Base-by-base conservation (phyloP, 1,140 invertebrate genomes). In the Portunus trituberculatus region DNA sequence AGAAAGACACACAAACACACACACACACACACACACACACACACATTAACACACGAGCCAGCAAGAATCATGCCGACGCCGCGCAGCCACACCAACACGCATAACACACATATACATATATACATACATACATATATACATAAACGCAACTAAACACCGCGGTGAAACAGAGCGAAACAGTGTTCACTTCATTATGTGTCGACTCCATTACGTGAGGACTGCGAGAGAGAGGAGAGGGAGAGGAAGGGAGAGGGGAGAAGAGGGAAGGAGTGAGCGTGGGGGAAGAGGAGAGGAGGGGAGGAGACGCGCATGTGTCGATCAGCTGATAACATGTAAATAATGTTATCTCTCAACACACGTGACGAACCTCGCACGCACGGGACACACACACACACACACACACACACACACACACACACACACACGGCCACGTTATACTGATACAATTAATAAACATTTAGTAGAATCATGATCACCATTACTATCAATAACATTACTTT, bases 391-490 rank as follows among this genome's bases (percentile, higher is more conserved):
- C 84, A 87, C 84, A 87, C 84, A 87, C 84, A 87, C 84, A 39
- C 84, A 87, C 84, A 87, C 84, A 87, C 84, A 87, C 84, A 87
- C 84, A 87, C 84, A 87, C 84, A 87, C 84, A 87, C 84, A 39
- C 84, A 87, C 84, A 84, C 84, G 25, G 0, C 16, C 52, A 59
- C 16, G 52, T 59, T 76, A n/a, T 76, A n/a, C 4, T n/a, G 20
- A 76, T 76, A n/a, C 67, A 76, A 59, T 76, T 76, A 76, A 76
- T n/a, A n/a, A n/a, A n/a, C 20, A n/a, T 76, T 12, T 7, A n/a
- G 20, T 76, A 20, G 16, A 59, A 39, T 87, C 39, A 87, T 87
- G 28, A 87, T 87, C 29, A 87, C n/a, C 29, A 87, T 87, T 87
- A 87, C 29, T 87, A 87, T 87, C 39, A 87, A 4, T 87, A 87